phyloP scores from a whole-genome alignment of 2,797 vertebrate species.

The Myotis vivesi region DNA sequence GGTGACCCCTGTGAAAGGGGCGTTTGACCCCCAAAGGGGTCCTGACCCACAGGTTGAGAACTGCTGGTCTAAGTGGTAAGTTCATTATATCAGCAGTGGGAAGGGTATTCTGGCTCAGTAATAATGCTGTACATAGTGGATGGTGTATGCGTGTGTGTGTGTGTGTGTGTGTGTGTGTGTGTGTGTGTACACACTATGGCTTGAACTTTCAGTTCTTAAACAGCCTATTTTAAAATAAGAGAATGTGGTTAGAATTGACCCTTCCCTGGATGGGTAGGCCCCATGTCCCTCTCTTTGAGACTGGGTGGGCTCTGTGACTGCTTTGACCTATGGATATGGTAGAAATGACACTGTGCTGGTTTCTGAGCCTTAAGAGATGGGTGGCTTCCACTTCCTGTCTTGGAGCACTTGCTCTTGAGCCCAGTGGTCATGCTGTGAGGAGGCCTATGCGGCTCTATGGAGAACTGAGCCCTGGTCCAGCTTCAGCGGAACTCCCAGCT shows the following conservation, averaged over 20 bases:
- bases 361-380: neutral
- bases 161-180: neutral
- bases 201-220: neutral
- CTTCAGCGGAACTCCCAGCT: neutral
- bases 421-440: neutral
- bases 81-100: neutral
- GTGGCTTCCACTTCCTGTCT: neutral
- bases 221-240: neutral
- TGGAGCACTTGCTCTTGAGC: neutral
- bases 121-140: too few relatives aligned
- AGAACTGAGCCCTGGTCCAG: neutral
- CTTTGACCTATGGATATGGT: neutral
- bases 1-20: too few relatives aligned
- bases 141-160: neutral
- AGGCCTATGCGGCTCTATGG: neutral
- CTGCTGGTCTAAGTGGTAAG: neutral
- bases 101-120: neutral
- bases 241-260: neutral
- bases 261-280: neutral
- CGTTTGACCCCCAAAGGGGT: too few relatives aligned
- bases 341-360: neutral
- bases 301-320: neutral
- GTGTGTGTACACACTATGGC: neutral
- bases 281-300: neutral
- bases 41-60: too few relatives aligned